Base-by-base conservation (phyloP, 2,113 vertebrate genomes). In the Proterorhinus semilunaris region DNA sequence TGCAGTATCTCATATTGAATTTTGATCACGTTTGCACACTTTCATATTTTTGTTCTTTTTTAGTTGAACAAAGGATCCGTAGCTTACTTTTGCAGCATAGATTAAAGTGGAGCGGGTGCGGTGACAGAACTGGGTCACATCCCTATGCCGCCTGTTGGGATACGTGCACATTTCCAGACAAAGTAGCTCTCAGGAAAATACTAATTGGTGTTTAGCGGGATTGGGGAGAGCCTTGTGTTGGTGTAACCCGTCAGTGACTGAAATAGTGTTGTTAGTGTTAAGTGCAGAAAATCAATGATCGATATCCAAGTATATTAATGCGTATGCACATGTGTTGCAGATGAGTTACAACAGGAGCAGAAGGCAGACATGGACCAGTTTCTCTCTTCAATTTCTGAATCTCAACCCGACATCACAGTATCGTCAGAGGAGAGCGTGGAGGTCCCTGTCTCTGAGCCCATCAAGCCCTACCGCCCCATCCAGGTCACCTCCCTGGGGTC, bases 331-430 rank as follows among this genome's bases (percentile, higher is more conserved):
- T 48, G 61, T 62, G 27, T 52, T 42, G 72, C 84, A 99, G 98
- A 98, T 80, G 96, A 97, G 71, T 91, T 99, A 1, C 95, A 98
- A 72, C 95, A 96, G 83, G 96, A 98, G 76, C 97, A 99, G 86
- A 94, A 91, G n/a, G 93, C 94, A 0, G 95, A 98, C 87, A 95
- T 96, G 94, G 96, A 98, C 85, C 97, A 97, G 87, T 97, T 99
- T 91, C 92, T 96, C 5, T 94, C 96, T 57, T 96, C 96, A 48
- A 94, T 98, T 87, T 98, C 96, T 0, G 97, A 99, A 75, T 94
- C 93, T 0, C 95, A 95, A 47, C 91, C 95, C 8, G 96, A 98
- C 11, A 93, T 96, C 52, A 94, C 93, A 8, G 93, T 96, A 79
- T 96, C 95, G 64, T 97, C 95, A 0, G 96, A 97, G 86, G 96